Conservation (phyloP, 2,888 invertebrate species). For the Campopleginae sp. region DNA sequence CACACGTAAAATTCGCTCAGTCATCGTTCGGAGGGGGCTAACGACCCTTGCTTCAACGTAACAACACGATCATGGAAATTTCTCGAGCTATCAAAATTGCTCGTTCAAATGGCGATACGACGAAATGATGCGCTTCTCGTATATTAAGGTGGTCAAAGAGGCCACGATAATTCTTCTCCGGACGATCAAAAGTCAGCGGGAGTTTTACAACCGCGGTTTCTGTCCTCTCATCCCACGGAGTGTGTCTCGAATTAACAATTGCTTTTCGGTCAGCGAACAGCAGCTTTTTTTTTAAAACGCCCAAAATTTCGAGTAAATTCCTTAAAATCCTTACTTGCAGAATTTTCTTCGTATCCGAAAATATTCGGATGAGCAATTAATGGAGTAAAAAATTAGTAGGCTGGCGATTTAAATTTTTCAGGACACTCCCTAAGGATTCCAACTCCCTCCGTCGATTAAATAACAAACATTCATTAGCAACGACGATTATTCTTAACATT, state of each 20-base stretch:
- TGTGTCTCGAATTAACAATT: slow-evolving; percentile 78
- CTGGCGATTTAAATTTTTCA: neutral
- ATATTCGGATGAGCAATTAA: neutral
- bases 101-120: slow-evolving; percentile 63
- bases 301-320: neutral
- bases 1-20: neutral
- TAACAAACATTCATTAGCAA: neutral
- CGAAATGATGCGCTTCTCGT: slow-evolving; percentile 52
- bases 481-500: neutral
- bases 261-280: slow-evolving; percentile 72
- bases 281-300: slow-evolving; percentile 66
- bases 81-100: slow-evolving; percentile 43
- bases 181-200: slow-evolving; percentile 80
- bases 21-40: slow-evolving; percentile 1
- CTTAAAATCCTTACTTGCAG: neutral
- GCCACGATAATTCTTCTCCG: slow-evolving; percentile 78
- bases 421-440: neutral
- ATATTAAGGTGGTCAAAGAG: slow-evolving; percentile 54
- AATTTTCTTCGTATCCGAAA: neutral
- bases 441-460: neutral
- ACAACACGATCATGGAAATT: slow-evolving; percentile 44
- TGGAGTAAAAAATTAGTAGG: neutral
- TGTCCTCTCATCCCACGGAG: slow-evolving; percentile 65
- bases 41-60: slow-evolving; percentile 50
- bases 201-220: slow-evolving; percentile 78